Evolutionary conservation across 2,113 vertebrate species (phyloP).

Genomic region (Geococcyx californianus): DNA sequence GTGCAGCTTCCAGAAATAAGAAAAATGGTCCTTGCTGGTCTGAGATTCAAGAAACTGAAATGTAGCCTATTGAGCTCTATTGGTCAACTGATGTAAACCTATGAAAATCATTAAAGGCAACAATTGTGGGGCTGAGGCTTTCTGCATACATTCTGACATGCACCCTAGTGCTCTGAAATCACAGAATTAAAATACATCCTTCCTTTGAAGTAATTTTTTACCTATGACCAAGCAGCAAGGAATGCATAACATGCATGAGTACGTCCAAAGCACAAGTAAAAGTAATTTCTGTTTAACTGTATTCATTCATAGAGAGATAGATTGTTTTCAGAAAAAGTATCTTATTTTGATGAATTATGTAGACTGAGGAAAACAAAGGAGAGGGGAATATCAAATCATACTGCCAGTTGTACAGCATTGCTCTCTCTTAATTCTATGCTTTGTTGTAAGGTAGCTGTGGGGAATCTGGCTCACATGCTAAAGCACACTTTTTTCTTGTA

Average conservation of each 20-base stretch:
- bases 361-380: background rate
- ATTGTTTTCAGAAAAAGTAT: background rate
- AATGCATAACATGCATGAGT: constrained; percentile 7
- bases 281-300: background rate
- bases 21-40: background rate
- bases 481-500: background rate
- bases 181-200: constrained; percentile 24
- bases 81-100: constrained; percentile 14
- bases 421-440: background rate
- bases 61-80: constrained; percentile 9
- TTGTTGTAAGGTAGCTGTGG: background rate
- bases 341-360: background rate
- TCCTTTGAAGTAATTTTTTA: constrained; percentile 37
- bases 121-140: constrained; percentile 12
- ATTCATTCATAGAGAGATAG: background rate
- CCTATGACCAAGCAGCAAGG: background rate
- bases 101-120: constrained; percentile 48
- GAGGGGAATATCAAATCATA: background rate
- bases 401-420: background rate
- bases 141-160: background rate
- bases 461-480: background rate
- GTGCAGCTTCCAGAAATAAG: background rate
- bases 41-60: constrained; percentile 5
- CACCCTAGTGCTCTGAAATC: background rate
- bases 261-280: background rate